These are phyloP conservation scores for Andrena camellia DNA, from an alignment of 2,888 invertebrate species.

Conservation along the genomic window DNA sequence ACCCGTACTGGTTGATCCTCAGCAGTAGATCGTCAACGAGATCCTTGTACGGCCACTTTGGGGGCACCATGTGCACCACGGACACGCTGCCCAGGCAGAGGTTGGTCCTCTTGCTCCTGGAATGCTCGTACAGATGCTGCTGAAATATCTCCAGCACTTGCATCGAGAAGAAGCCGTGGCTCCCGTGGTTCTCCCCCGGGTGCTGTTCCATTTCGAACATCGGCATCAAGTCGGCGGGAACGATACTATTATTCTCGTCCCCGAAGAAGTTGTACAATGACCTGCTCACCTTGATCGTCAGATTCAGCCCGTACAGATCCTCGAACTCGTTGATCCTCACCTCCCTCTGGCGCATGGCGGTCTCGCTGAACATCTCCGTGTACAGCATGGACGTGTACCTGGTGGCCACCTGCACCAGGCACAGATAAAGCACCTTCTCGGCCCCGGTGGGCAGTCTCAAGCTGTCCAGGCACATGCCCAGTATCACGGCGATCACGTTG, in stretches of 20 bases:
- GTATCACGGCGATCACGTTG: neutral
- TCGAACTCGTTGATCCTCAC: neutral
- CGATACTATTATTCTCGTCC: neutral
- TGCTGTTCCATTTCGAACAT: neutral
- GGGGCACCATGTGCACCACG: neutral
- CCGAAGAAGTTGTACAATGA: neutral
- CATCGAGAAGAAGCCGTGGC: neutral
- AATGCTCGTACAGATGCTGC: neutral
- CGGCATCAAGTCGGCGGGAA: neutral
- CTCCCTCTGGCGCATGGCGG: neutral
- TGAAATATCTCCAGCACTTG: neutral
- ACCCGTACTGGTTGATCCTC: constrained; percentile 1
- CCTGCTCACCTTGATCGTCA: neutral
- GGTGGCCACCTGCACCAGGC: neutral
- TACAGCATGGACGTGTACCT: neutral
- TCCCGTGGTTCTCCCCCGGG: neutral
- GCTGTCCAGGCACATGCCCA: neutral
- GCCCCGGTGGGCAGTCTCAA: neutral
- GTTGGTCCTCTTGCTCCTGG: neutral
- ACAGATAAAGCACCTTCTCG: neutral
- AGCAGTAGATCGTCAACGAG: neutral
- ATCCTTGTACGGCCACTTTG: neutral
- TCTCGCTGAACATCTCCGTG: constrained; percentile 11
- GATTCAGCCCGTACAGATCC: neutral
- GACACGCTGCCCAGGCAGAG: constrained; percentile 7